Base-by-base conservation (phyloP, 2,797 vertebrate genomes). In the Ibycter americanus region DNA sequence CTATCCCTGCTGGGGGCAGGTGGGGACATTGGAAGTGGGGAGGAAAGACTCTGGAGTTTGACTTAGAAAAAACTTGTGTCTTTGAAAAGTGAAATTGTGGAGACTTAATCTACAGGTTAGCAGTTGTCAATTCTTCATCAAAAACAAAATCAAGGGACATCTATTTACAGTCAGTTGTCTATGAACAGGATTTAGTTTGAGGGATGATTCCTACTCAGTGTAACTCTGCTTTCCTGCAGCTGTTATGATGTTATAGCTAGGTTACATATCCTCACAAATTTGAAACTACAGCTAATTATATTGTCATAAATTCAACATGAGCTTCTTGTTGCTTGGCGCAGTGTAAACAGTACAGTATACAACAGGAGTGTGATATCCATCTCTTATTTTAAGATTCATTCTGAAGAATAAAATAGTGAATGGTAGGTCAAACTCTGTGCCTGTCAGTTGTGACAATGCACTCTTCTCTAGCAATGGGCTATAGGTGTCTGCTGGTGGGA, bases 1-100 rank as follows among this genome's bases (percentile, higher is more conserved):
- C 5, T 52, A 1, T 23, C 12, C 8, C 16, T 82, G 15, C 36
- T 7, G 2, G 19, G 15, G 12, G 4, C 0, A 47, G 38, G 38
- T 55, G 16, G 16, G 26, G 19, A 72, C 8, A 16, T 42, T 54
- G 15, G 42, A 42, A 4, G 27, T n/a, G 14, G 11, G 7, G 6
- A 78, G 32, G 26, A 79, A 91, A 74, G 15, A 68, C 26, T 36
- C 21, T 20, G 15, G 5, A 23, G 12, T 36, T 51, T 1, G 5
- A 42, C 17, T 49, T 70, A 5, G 31, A 26, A 70, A 79, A 59
- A 31, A 32, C 11, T 38, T 38, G 2, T 4, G 3, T 80, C 49
- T 67, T 73, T 78, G 36, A 74, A 65, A 83, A 34, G 16, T 85
- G 54, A 82, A 87, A 62, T 36, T 38, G 23, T 52, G 14, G 46